Conservation (phyloP, 2,888 invertebrate species). For the Leptura quadrifasciata region DNA sequence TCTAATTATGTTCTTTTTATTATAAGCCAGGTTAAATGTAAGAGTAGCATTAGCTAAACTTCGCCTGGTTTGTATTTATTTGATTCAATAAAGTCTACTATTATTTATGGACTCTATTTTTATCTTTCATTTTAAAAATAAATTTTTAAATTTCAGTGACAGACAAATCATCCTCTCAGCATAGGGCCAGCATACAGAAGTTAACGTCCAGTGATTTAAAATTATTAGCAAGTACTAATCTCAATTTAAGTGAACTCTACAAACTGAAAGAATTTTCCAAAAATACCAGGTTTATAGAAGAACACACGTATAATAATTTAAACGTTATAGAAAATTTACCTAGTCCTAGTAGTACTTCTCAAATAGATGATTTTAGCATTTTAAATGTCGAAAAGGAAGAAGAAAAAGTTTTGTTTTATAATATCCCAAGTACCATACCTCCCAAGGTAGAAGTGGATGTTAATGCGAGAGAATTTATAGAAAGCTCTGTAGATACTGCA, state of each 20-base stretch:
- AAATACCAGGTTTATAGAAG: constrained; percentile 54
- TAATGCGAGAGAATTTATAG: constrained; percentile 25
- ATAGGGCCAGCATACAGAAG: constrained; percentile 81
- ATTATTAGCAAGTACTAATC: constrained; percentile 77
- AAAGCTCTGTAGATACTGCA: background rate
- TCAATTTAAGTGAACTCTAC: constrained; percentile 77
- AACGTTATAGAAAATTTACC: constrained; percentile 57
- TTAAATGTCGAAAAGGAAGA: constrained; percentile 40
- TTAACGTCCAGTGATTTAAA: constrained; percentile 81
- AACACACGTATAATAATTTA: constrained; percentile 70
- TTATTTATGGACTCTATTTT: too few species aligned
- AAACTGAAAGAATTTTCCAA: constrained; percentile 74
- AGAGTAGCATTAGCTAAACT: too few species aligned
- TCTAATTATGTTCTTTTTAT: too few species aligned
- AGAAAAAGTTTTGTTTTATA: constrained; percentile 41
- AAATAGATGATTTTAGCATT: constrained; percentile 44
- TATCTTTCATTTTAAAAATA: constrained; percentile 26
- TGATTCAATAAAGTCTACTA: too few species aligned
- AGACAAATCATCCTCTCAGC: constrained; percentile 78
- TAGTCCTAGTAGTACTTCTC: constrained; percentile 29
- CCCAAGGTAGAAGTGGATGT: constrained; percentile 27
- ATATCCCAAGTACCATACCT: constrained; percentile 16
- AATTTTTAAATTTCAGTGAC: constrained; percentile 76
- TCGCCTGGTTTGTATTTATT: too few species aligned
- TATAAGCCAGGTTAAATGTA: too few species aligned